Percentiles rank a stretch among this genome's conserved stretches.
These are phyloP conservation scores for Hyaena hyaena DNA, from an alignment of 2,113 vertebrate species.

Conservation along the genomic window DNA sequence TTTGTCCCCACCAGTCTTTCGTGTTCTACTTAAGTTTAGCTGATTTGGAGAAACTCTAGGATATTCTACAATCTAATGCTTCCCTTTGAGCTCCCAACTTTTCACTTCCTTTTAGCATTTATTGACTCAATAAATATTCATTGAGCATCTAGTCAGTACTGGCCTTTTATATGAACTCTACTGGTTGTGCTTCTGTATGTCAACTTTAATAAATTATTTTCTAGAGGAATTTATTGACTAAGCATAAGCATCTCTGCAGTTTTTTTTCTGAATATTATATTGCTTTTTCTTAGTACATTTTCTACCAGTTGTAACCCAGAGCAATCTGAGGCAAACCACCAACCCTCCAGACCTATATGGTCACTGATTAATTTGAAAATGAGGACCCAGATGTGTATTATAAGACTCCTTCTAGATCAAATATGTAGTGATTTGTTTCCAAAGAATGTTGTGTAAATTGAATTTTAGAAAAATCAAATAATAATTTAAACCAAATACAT, in stretches of 20 bases:
- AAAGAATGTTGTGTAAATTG: background rate
- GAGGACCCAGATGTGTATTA: background rate
- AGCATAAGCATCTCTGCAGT: background rate
- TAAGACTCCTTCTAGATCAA: background rate
- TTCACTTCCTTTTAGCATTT: background rate
- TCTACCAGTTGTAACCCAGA: background rate
- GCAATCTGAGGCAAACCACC: background rate
- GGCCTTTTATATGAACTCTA: background rate
- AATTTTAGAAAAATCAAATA: background rate
- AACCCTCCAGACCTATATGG: background rate
- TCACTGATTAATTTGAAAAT: background rate
- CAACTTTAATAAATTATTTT: constrained; percentile 11
- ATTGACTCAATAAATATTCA: background rate
- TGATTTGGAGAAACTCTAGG: background rate
- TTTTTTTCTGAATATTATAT: background rate
- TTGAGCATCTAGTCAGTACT: background rate
- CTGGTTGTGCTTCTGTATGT: background rate
- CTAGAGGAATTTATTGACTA: background rate
- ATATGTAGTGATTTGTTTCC: background rate
- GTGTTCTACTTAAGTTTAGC: background rate
- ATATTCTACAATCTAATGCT: background rate
- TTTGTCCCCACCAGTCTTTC: background rate
- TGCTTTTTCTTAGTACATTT: background rate
- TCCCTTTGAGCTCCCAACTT: background rate
- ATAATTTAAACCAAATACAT: background rate